A percentile compares a stretch with the other conserved stretches of the same genome.
Evolutionary conservation across 1,140 invertebrate species (phyloP).

Genomic region (Ceratoteleas bidentatus): DNA sequence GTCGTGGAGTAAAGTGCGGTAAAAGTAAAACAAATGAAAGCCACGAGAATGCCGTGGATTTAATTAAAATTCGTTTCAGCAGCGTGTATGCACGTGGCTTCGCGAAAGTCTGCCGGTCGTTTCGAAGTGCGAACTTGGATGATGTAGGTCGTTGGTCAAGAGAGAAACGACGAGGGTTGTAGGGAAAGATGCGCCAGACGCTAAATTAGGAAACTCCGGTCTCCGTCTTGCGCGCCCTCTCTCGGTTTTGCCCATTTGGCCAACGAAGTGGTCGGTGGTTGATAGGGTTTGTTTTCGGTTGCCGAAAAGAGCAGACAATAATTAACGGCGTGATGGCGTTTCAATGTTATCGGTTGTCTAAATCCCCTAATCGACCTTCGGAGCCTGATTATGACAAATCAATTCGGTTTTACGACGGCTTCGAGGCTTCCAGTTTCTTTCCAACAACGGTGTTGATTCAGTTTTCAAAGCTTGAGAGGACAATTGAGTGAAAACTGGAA

Average conservation of each 20-base stretch:
- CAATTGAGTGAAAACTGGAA: too few relatives aligned
- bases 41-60: conserved; percentile 53
- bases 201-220: conserved; percentile 58
- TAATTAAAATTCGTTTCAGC: conserved; percentile 67
- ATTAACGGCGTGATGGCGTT: neutral
- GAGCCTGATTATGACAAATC: too few relatives aligned
- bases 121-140: conserved; percentile 55
- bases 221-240: neutral
- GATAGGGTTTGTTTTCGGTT: conserved; percentile 36
- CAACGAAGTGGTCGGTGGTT: conserved; percentile 50
- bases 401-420: too few relatives aligned
- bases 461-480: too few relatives aligned
- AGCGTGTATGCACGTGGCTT: conserved; percentile 58
- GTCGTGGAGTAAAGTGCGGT: conserved; percentile 39
- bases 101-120: conserved; percentile 37
- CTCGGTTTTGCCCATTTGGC: conserved; percentile 18
- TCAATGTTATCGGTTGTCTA: neutral
- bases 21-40: conserved; percentile 61
- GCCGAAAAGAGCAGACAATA: conserved; percentile 14
- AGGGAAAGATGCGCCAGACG: conserved; percentile 51
- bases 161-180: conserved; percentile 43
- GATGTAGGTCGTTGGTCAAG: conserved; percentile 65
- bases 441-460: too few relatives aligned
- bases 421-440: too few relatives aligned
- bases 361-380: neutral